Base-by-base conservation (phyloP, 2,113 vertebrate species). In the Anas platyrhynchos region DNA sequence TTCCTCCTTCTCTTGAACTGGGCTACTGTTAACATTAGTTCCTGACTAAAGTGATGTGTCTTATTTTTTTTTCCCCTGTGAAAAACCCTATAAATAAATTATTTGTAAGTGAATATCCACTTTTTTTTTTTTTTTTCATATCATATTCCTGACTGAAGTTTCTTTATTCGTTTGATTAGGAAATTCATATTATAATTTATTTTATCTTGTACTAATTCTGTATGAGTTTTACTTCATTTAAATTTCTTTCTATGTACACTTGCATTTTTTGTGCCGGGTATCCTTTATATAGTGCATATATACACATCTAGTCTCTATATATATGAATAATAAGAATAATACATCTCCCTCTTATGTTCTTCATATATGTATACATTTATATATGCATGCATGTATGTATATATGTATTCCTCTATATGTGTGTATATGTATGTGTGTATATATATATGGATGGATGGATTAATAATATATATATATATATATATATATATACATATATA, bases 41-140 rank as follows among this genome's bases (percentile, higher is more conserved):
- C 41, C 63, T 62, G 22, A 22, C 46, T 88, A 41, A 82, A 87
- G 34, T 38, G 46, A 86, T 2, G 1, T 20, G 41, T 46, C 75
- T 91, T 16, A 13, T 78, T 73, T 86, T 0, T 25, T 52, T 34
- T 48, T 8, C 22, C 73, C 46, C n/a, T 34, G 56, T 55, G 38
- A 59, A 80, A 91, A 88, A 61, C 13, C 8, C 25, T 55, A 29
- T 44, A 95, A 95, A 94, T 77, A 80, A 94, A 90, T 93, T 43
- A 89, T 88, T 86, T 63, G 3, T 69, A 62, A 44, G 21, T 54
- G n/a, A 88, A 77, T 22, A 86, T 38, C 38, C 21, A 83, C 56
- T 25, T 72, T 14, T 81, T 55, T 75, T 77, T 94, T 77, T 94
- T 59, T 74, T 75, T 77, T 95, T 77, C 93, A 1, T 46, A 55